These are phyloP conservation scores for Rhabdophis nuchalis DNA, from an alignment of 2,797 vertebrate species.

Conservation along the genomic window DNA sequence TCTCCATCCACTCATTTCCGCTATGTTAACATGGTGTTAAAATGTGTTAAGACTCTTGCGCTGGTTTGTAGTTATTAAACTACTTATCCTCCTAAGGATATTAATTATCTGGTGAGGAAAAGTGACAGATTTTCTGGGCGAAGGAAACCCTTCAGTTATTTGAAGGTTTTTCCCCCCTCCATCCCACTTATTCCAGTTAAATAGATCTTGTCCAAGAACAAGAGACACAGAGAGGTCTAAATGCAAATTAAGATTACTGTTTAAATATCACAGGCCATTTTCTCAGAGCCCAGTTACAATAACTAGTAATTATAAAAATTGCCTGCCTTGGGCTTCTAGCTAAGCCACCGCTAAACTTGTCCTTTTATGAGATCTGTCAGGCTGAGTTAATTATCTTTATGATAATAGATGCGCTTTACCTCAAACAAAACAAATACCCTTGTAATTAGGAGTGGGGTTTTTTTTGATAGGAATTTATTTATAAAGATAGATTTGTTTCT, in stretches of 20 bases:
- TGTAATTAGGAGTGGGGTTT: conserved; percentile 76
- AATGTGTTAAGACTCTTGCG: conserved; percentile 52
- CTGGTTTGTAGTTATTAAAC: conserved; percentile 58
- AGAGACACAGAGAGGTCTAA: conserved; percentile 67
- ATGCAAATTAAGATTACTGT: conserved; percentile 80
- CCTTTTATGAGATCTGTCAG: conserved; percentile 84
- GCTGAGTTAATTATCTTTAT: conserved; percentile 85
- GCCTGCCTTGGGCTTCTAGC: conserved; percentile 80
- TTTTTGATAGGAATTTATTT: conserved; percentile 80
- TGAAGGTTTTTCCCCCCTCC: conserved; percentile 55
- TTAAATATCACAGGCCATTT: conserved; percentile 82
- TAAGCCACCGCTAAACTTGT: conserved; percentile 81
- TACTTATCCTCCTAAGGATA: conserved; percentile 53
- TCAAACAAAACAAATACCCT: conserved; percentile 84
- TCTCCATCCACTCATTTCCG: background rate
- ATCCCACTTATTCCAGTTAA: conserved; percentile 65
- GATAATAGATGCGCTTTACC: conserved; percentile 84
- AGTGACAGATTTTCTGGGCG: conserved; percentile 44
- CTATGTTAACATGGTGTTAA: conserved; percentile 40
- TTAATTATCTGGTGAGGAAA: conserved; percentile 59
- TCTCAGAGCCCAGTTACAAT: conserved; percentile 82
- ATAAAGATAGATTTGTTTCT: conserved; percentile 76
- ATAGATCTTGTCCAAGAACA: conserved; percentile 63
- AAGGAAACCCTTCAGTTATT: conserved; percentile 59
- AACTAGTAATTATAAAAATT: conserved; percentile 86